A percentile compares a stretch with the other conserved stretches of the same genome.
Evolutionary conservation across 1,140 invertebrate genomes (phyloP).

Genomic region (Maconellicoccus hirsutus): DNA sequence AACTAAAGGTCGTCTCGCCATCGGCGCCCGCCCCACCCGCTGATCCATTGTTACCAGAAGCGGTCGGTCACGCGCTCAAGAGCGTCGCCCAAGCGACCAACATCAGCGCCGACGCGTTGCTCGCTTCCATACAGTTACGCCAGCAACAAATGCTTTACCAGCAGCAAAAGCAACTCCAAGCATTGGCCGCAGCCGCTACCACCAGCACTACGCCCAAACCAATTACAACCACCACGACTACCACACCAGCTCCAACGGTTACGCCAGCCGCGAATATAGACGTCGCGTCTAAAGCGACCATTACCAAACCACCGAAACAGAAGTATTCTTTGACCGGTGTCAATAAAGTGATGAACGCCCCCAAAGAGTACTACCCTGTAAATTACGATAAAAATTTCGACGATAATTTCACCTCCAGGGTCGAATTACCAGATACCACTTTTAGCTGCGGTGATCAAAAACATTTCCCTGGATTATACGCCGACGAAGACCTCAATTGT

Average conservation of each 20-base stretch:
- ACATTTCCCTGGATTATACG: constrained; percentile 78
- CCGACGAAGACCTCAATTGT: constrained; percentile 78
- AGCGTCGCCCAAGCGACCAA: constrained; percentile 53
- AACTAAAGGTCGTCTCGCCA: neutral
- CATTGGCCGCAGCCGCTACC: constrained; percentile 24
- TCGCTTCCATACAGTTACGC: constrained; percentile 52
- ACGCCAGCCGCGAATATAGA: constrained; percentile 28
- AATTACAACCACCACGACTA: constrained; percentile 30
- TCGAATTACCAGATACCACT: constrained; percentile 69
- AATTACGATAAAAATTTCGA: constrained; percentile 78
- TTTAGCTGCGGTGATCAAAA: constrained; percentile 82
- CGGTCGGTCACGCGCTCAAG: constrained; percentile 28
- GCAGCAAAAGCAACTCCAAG: constrained; percentile 19
- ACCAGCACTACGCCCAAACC: constrained; percentile 29
- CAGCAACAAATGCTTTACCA: constrained; percentile 38
- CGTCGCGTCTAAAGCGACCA: constrained; percentile 31
- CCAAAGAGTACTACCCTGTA: constrained; percentile 73
- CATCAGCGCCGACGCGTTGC: constrained; percentile 57
- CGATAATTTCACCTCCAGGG: constrained; percentile 69
- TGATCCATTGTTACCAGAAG: constrained; percentile 11
- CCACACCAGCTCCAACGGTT: constrained; percentile 25
- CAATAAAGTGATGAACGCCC: constrained; percentile 76
- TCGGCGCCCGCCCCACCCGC: neutral
- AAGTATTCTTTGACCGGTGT: constrained; percentile 33
- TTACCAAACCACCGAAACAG: constrained; percentile 27